Conservation (phyloP, 1,140 invertebrate genomes). For the Diploscapter pachys region DNA sequence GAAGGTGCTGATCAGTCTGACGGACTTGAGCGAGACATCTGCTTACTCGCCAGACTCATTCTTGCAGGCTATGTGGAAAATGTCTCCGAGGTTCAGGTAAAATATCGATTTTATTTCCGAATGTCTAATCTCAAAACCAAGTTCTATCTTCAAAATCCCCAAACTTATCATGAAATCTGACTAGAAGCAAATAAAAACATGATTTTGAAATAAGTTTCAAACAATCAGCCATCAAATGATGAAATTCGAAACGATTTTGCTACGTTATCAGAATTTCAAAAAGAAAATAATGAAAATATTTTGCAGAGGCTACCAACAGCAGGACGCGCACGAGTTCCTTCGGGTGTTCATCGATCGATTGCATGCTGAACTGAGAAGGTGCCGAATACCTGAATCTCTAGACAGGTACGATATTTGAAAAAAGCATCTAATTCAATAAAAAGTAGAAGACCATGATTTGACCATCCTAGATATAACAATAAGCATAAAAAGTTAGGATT, state of each 20-base stretch:
- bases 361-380: constrained; percentile 25
- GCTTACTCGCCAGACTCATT: constrained; percentile 16
- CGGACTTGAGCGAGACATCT: neutral
- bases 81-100: constrained; percentile 3
- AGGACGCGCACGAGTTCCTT: constrained; percentile 33
- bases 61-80: constrained; percentile 2
- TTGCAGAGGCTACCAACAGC: constrained; percentile 27
- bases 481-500: no score
- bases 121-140: neutral
- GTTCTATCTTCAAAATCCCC: no score
- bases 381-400: constrained; percentile 22
- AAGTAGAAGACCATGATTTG: no score
- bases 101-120: constrained; percentile 8
- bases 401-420: constrained; percentile 12
- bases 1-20: constrained; percentile 10
- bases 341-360: constrained; percentile 16
- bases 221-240: no score
- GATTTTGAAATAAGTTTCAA: no score
- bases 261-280: no score
- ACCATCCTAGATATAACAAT: no score
- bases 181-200: no score
- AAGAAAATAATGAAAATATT: no score
- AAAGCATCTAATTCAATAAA: neutral
- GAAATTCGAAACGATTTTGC: no score
- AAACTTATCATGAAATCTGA: no score